These are phyloP conservation scores for Caenorhabditis sp. DNA, from an alignment of 2,888 invertebrate species.

Conservation along the genomic window DNA sequence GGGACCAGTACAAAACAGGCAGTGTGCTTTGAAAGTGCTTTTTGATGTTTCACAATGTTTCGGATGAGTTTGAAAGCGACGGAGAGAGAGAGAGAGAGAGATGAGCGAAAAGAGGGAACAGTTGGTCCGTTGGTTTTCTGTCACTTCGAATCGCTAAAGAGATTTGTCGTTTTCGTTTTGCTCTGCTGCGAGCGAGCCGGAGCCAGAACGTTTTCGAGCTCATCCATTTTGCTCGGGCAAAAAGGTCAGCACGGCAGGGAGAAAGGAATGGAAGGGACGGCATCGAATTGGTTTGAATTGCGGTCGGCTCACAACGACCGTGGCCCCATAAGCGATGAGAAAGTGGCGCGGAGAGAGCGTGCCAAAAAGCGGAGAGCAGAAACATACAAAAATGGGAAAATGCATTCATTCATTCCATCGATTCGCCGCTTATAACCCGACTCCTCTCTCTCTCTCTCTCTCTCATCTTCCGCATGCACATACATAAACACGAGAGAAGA, in stretches of 20 bases:
- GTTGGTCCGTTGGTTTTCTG: constrained; percentile 19
- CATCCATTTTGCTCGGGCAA: constrained; percentile 21
- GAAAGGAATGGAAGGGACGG: too few relatives aligned
- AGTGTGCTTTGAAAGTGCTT: background rate
- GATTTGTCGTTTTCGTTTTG: too few relatives aligned
- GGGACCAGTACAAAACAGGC: background rate
- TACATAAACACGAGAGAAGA: constrained; percentile 23
- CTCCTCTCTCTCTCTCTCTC: background rate
- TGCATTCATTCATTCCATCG: constrained; percentile 21
- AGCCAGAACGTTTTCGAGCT: constrained; percentile 34
- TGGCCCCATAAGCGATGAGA: constrained; percentile 26
- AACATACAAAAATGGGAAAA: constrained; percentile 29
- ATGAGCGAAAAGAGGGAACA: constrained; percentile 13
- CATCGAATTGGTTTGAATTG: too few relatives aligned
- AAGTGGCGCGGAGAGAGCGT: constrained; percentile 4
- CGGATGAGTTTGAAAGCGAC: background rate
- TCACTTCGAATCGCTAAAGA: constrained; percentile 13
- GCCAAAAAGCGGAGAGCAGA: background rate
- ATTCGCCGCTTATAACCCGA: background rate
- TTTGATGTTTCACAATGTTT: constrained; percentile 10
- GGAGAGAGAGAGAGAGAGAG: background rate
- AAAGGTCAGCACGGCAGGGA: too few relatives aligned
- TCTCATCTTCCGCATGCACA: constrained; percentile 28
- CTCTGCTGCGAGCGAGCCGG: background rate
- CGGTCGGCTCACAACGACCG: too few relatives aligned